phyloP scores from a whole-genome alignment of 53 echinoderm and acorn worm genomes.

The Zoroaster sp. region DNA sequence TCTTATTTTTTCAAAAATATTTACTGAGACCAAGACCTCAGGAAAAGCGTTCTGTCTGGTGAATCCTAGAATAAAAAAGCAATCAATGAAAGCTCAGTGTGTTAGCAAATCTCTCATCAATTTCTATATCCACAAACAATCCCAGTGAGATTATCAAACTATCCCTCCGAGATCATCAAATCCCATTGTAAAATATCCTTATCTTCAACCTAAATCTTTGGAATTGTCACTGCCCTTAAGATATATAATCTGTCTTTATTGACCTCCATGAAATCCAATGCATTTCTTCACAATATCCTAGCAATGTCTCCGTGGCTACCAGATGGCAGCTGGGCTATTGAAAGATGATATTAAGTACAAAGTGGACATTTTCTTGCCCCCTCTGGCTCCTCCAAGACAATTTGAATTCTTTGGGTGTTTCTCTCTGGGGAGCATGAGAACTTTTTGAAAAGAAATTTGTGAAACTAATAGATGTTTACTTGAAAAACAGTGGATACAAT shows the following conservation, averaged over 20 bases:
- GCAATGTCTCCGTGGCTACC: not conserved
- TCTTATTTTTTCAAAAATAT: not conserved
- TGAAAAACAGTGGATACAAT: not conserved
- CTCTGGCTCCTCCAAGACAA: not conserved
- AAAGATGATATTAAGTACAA: not conserved
- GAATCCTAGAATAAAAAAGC: not conserved
- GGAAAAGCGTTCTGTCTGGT: not conserved
- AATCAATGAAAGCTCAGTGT: not conserved
- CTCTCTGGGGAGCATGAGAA: not conserved
- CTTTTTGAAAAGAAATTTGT: not conserved
- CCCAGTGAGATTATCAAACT: not conserved
- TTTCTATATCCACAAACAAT: not conserved
- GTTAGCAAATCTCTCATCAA: not conserved
- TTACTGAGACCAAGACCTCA: not conserved
- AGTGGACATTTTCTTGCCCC: not conserved
- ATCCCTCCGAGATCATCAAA: not conserved
- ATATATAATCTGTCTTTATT: not conserved
- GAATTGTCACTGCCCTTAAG: constrained; percentile 11
- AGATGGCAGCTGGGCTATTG: not conserved
- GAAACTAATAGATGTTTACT: not conserved
- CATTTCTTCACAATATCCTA: not conserved
- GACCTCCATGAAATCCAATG: not conserved
- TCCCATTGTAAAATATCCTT: constrained; percentile 7
- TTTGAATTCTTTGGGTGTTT: not conserved
- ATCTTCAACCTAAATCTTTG: not conserved